Conservation (phyloP, 2,888 invertebrate genomes). For the Panopea generosa region DNA sequence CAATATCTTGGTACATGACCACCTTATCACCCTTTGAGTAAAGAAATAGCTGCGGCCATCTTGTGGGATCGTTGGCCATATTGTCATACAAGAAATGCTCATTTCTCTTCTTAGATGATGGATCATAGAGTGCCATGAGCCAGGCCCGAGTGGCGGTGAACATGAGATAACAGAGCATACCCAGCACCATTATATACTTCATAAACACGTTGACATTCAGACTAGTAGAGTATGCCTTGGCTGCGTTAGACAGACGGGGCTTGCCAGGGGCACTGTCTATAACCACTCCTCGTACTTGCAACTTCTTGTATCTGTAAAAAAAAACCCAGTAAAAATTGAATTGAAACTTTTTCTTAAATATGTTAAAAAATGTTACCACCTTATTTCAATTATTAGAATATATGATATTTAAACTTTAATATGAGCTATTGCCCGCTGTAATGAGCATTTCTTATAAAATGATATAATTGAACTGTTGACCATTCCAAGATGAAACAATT, state of each 20-base stretch:
- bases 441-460: too few relatives aligned
- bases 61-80: constrained; percentile 87
- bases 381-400: too few relatives aligned
- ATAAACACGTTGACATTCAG: constrained; percentile 65
- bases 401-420: too few relatives aligned
- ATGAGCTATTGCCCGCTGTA: too few relatives aligned
- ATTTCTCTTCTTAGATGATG: constrained; percentile 39
- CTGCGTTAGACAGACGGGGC: constrained; percentile 66
- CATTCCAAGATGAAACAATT: too few relatives aligned
- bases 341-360: not conserved
- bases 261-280: constrained; percentile 91
- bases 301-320: constrained; percentile 53
- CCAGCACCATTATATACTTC: constrained; percentile 85
- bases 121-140: constrained; percentile 38
- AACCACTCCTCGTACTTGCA: constrained; percentile 82
- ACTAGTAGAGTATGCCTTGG: constrained; percentile 69
- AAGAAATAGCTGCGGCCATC: constrained; percentile 90
- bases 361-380: too few relatives aligned
- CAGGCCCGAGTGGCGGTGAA: constrained; percentile 48
- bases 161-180: constrained; percentile 79
- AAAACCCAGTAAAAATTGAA: not conserved
- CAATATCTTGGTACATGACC: constrained; percentile 89
- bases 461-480: too few relatives aligned
- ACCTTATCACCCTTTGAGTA: constrained; percentile 90
- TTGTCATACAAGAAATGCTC: constrained; percentile 69